These are phyloP conservation scores for Numenius arquata DNA, from an alignment of 2,113 vertebrate genomes.

Conservation along the genomic window DNA sequence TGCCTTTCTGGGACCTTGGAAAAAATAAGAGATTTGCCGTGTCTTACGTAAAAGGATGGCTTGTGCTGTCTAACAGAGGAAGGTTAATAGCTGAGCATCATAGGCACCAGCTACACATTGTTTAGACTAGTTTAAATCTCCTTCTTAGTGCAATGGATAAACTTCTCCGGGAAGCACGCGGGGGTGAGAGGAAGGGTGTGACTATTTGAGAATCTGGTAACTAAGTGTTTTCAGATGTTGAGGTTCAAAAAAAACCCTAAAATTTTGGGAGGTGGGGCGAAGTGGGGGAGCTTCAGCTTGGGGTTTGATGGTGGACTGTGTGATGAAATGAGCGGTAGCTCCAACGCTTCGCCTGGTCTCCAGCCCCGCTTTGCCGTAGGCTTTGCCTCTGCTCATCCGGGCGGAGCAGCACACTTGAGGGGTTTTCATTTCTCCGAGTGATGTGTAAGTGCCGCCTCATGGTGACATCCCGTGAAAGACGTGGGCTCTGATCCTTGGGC, in stretches of 20 bases:
- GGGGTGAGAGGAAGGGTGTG: background rate
- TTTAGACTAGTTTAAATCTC: background rate
- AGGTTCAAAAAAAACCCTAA: background rate
- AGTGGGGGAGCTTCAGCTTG: background rate
- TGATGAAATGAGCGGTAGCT: background rate
- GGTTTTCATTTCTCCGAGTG: background rate
- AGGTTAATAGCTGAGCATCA: background rate
- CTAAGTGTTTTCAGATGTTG: constrained; percentile 16
- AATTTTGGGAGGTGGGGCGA: background rate
- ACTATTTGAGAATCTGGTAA: background rate
- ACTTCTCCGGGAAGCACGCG: background rate
- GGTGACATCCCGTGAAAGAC: background rate
- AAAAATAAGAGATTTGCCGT: background rate
- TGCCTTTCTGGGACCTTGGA: constrained; percentile 42
- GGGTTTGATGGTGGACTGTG: rapidly evolving
- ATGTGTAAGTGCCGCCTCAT: background rate
- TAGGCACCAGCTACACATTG: background rate
- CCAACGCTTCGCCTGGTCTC: rapidly evolving
- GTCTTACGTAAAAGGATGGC: background rate
- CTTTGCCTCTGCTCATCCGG: background rate
- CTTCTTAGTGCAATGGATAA: background rate
- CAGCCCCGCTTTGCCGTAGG: background rate
- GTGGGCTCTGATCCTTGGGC: background rate
- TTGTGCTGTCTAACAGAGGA: background rate
- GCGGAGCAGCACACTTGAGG: background rate